Percentiles rank a stretch among this genome's conserved stretches.
These are phyloP conservation scores for Drosophila melanosoma DNA, from an alignment of 2,888 invertebrate species.

Conservation along the genomic window DNA sequence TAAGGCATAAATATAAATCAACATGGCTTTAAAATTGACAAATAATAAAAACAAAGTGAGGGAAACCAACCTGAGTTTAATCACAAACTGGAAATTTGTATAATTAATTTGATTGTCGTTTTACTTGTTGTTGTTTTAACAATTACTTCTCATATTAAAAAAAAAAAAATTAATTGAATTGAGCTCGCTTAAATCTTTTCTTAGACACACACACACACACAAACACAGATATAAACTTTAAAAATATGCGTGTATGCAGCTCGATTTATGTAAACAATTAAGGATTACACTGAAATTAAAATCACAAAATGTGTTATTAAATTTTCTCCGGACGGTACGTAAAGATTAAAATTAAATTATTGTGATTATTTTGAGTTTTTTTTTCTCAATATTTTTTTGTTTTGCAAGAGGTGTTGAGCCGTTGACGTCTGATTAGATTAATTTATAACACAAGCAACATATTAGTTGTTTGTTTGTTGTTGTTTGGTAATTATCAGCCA, in stretches of 20 bases:
- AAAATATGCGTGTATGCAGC: constrained; percentile 9
- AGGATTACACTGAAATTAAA: constrained; percentile 48
- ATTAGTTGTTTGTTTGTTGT: constrained; percentile 40
- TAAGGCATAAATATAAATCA: constrained; percentile 34
- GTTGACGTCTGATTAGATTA: constrained; percentile 68
- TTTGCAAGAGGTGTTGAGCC: constrained; percentile 51
- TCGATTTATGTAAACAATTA: constrained; percentile 49
- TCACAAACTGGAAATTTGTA: constrained; percentile 50
- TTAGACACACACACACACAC: constrained; percentile 16
- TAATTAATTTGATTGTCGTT: constrained; percentile 24
- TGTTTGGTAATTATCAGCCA: constrained; percentile 57
- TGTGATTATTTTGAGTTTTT: constrained; percentile 32
- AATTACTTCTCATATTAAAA: constrained; percentile 34
- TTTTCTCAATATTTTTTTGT: constrained; percentile 18
- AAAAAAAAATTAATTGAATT: constrained; percentile 40
- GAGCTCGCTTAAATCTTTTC: constrained; percentile 21
- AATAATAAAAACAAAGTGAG: constrained; percentile 17
- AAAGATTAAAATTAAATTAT: constrained; percentile 68
- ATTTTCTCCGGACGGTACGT: constrained; percentile 24
- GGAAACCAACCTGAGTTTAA: constrained; percentile 55
- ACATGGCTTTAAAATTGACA: constrained; percentile 4
- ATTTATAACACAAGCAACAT: constrained; percentile 47
- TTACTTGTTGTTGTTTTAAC: constrained; percentile 31
- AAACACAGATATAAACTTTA: constrained; percentile 9
- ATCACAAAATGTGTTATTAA: constrained; percentile 35